phyloP scores from a whole-genome alignment of 2,797 vertebrate species.

The Thamnophis elegans region DNA sequence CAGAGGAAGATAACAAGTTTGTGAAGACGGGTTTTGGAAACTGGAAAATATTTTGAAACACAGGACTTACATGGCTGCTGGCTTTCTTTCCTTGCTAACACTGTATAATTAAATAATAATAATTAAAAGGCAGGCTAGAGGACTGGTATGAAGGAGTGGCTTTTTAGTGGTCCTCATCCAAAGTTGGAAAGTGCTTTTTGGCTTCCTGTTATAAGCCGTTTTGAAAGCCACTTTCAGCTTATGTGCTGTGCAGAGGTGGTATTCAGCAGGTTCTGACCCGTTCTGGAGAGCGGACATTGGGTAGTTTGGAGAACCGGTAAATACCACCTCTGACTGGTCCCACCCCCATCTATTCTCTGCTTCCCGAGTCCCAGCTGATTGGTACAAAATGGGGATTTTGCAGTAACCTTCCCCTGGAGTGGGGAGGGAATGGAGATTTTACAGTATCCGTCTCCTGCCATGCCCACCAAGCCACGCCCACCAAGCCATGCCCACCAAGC shows the following conservation, averaged over 20 bases:
- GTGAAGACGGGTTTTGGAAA: background rate
- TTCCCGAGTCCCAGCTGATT: too few relatives aligned
- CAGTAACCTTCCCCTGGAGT: too few relatives aligned
- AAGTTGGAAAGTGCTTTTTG: background rate
- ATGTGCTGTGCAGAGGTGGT: background rate
- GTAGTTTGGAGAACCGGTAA: too few relatives aligned
- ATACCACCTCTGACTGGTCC: too few relatives aligned
- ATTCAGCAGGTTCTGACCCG: too few relatives aligned
- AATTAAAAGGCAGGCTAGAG: background rate
- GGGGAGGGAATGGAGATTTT: too few relatives aligned
- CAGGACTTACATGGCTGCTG: background rate
- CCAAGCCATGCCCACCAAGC: too few relatives aligned
- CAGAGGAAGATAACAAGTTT: background rate
- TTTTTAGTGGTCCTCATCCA: background rate
- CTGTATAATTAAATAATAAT: background rate
- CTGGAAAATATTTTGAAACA: background rate
- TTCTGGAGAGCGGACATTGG: too few relatives aligned
- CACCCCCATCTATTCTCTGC: too few relatives aligned
- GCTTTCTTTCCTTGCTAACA: background rate
- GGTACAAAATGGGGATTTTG: too few relatives aligned
- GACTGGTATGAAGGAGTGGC: background rate
- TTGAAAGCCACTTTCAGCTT: background rate
- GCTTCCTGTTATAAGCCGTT: background rate
- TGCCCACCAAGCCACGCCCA: too few relatives aligned
- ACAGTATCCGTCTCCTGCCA: too few relatives aligned